These are phyloP conservation scores for Phocoena phocoena DNA, from an alignment of 2,113 vertebrate species.

Conservation along the genomic window DNA sequence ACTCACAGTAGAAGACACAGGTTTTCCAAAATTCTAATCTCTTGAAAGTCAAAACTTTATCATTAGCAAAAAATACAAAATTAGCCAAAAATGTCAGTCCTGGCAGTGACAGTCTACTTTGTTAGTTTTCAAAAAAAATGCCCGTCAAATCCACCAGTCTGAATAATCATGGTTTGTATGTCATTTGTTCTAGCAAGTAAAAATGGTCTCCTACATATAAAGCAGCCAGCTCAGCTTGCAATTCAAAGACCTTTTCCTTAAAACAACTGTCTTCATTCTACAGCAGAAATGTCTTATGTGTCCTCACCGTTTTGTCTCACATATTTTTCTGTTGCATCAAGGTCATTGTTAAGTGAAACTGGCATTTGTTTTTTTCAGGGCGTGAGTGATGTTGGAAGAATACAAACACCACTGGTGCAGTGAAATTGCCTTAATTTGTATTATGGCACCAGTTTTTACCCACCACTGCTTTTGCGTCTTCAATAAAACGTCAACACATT, in stretches of 20 bases:
- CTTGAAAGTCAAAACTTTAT: not conserved
- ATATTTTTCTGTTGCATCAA: not conserved
- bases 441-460: not conserved
- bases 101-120: not conserved
- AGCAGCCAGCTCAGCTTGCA: not conserved
- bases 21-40: not conserved
- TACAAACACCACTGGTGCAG: not conserved
- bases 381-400: not conserved
- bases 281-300: not conserved
- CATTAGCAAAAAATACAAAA: not conserved
- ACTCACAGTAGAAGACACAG: not conserved
- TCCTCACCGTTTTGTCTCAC: not conserved
- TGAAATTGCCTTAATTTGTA: not conserved
- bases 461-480: not conserved
- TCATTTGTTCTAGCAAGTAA: not conserved
- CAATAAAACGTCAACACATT: not conserved
- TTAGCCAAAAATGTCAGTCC: not conserved
- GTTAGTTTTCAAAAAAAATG: not conserved
- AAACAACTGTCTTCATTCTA: not conserved
- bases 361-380: not conserved
- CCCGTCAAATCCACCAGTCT: not conserved
- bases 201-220: not conserved
- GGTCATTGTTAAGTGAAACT: not conserved
- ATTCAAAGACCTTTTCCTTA: not conserved
- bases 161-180: not conserved